Evolutionary conservation across 1,140 invertebrate genomes (phyloP), one percentile per base, ranked within the genome.

Genomic region (Cotesia vestalis): DNA sequence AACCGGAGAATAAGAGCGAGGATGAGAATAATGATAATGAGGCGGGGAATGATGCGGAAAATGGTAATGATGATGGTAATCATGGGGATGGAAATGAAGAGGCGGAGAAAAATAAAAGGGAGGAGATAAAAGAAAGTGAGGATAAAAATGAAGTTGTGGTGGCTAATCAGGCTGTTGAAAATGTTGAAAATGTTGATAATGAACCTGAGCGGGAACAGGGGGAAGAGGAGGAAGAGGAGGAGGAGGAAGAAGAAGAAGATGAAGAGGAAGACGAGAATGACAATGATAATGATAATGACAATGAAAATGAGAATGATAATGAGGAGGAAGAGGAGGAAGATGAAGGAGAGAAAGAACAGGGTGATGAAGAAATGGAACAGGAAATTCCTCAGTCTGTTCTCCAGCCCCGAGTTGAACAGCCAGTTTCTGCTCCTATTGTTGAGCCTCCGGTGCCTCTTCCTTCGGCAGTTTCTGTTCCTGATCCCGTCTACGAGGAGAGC

Each of bases 1-100:
- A 85, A 20, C 67, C 86, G 5, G 88, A 89, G 64, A 80, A 83
- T 72, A 84, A 87, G 63, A 84, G 80, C 5, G 86, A 86, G 35
- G 87, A 85, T 55, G 86, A 87, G 1, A 83, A 71, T 40, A 64
- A 75, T 61, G 60, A 84, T 81, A 73, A 83, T 79, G 74, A 78
- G 80, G 5, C 85, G 79, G 74, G 81, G 85, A 59, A 84, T 57
- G 55, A 53, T n/a, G 61, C 34, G 8, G 51, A n/a, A 1, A 55
- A 61, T 20, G 36, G 36, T 34, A 38, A 66, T 14, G 20, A 53
- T 36, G 46, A 34, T 60, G 9, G n/a, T n/a, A n/a, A n/a, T n/a
- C n/a, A 27, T 27, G 9, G 4, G 14, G 3, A 14, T 9, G 35
- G 62, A 20, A 20, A 38, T 38, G 52, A 60, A 27, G 52, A 64